Evolutionary conservation across 2,888 invertebrate genomes (phyloP).

Genomic region (Cheilosia vulpina): DNA sequence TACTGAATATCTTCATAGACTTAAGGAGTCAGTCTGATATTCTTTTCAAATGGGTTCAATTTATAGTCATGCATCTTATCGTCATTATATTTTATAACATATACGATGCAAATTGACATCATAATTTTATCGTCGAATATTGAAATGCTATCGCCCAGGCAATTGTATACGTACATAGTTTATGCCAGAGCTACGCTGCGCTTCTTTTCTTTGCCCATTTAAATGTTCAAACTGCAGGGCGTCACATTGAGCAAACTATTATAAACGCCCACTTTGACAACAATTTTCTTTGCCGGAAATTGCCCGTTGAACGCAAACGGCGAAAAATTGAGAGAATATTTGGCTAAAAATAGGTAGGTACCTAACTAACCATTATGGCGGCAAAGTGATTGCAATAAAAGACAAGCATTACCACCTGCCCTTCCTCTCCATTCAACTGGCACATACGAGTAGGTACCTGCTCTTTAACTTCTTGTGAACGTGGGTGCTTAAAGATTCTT

Average conservation of each 20-base stretch:
- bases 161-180: constrained; percentile 25
- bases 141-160: constrained; percentile 29
- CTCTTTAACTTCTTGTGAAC: constrained; percentile 35
- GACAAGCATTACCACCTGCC: constrained; percentile 18
- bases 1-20: no score
- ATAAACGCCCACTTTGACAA: constrained; percentile 32
- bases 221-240: constrained; percentile 25
- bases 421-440: neutral
- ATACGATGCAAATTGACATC: neutral
- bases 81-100: no score
- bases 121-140: constrained; percentile 34
- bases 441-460: neutral
- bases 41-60: no score
- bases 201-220: constrained; percentile 7
- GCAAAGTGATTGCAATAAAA: constrained; percentile 59
- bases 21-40: no score
- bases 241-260: neutral
- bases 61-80: no score
- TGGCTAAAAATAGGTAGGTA: constrained; percentile 31
- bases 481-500: constrained; percentile 11
- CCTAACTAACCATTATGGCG: constrained; percentile 59
- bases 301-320: constrained; percentile 42
- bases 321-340: constrained; percentile 45
- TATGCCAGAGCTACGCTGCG: constrained; percentile 47
- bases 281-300: constrained; percentile 54